These are phyloP conservation scores for Drosophila gaucha DNA, from an alignment of 2,888 invertebrate species.

Conservation along the genomic window DNA sequence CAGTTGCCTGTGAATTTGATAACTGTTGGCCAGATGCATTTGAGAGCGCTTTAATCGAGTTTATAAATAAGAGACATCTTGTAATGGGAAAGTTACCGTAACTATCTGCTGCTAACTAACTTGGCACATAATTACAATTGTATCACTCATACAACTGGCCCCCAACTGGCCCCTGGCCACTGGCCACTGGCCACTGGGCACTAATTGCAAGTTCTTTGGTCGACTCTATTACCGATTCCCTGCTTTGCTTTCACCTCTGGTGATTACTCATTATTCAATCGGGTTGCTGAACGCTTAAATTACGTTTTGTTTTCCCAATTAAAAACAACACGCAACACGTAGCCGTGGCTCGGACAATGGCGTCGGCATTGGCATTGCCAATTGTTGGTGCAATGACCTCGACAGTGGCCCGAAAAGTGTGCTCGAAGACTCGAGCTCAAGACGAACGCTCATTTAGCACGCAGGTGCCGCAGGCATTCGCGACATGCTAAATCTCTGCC, in stretches of 20 bases:
- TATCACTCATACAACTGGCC: constrained; percentile 44
- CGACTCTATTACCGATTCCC: neutral
- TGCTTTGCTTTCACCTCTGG: neutral
- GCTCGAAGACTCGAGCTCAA: constrained; percentile 26
- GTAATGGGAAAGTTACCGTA: too few species aligned
- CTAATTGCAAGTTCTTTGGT: constrained; percentile 51
- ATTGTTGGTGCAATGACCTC: constrained; percentile 67
- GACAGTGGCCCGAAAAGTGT: neutral
- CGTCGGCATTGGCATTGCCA: constrained; percentile 32
- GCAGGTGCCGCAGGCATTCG: constrained; percentile 50
- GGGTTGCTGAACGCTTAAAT: constrained; percentile 68
- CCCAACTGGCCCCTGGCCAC: neutral
- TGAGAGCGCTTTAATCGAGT: too few species aligned
- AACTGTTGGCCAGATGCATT: too few species aligned
- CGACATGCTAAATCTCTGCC: constrained; percentile 53
- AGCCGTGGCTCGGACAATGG: constrained; percentile 13
- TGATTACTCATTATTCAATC: constrained; percentile 73
- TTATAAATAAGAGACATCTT: too few species aligned
- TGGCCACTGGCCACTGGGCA: too few species aligned
- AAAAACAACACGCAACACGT: constrained; percentile 59
- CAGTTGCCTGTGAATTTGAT: too few species aligned
- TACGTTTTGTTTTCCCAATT: constrained; percentile 74
- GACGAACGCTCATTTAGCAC: constrained; percentile 63
- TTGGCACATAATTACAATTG: constrained; percentile 20
- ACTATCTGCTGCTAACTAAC: neutral